Conservation (phyloP, 2,888 invertebrate genomes). For the Rotaria socialis region DNA sequence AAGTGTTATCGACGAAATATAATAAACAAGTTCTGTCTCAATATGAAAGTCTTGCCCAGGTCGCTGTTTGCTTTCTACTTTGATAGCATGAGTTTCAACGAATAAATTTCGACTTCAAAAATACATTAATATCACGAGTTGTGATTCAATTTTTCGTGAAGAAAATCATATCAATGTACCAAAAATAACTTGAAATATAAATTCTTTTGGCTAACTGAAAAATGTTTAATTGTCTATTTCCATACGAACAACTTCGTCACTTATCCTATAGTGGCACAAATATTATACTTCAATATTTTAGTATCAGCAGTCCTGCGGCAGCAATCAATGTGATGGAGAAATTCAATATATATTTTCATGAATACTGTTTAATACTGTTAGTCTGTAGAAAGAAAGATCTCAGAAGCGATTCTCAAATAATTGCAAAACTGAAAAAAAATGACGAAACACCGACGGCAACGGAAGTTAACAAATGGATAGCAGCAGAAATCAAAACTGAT, state of each 20-base stretch:
- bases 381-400: conserved; percentile 41
- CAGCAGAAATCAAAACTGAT: conserved; percentile 28
- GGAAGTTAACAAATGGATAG: background rate
- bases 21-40: background rate
- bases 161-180: too few species aligned
- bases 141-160: too few species aligned
- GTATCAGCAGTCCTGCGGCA: background rate
- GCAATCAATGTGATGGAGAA: background rate
- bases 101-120: too few species aligned
- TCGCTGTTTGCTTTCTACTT: too few species aligned
- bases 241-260: too few species aligned
- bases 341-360: background rate
- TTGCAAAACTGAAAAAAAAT: background rate
- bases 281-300: background rate
- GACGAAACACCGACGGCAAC: background rate
- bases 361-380: background rate
- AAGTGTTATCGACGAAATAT: background rate
- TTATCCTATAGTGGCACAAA: too few species aligned
- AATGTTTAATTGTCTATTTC: too few species aligned
- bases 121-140: too few species aligned
- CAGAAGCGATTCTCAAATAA: background rate
- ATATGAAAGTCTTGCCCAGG: background rate
- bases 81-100: too few species aligned
- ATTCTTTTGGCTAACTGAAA: too few species aligned
- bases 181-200: too few species aligned